Conservation (phyloP, 2,888 invertebrate species). For the Catocala sponsa region DNA sequence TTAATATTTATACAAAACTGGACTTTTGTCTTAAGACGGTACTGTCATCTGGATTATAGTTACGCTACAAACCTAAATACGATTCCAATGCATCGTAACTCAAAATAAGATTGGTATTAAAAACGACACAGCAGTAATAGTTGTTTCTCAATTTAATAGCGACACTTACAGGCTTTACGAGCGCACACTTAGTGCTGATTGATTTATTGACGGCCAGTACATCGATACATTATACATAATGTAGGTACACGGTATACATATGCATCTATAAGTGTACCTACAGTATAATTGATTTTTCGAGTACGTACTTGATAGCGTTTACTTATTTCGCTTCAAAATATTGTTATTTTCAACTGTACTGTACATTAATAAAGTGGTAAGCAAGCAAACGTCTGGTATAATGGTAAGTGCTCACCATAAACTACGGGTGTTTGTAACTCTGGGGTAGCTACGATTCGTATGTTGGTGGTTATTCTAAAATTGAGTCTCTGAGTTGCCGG, state of each 20-base stretch:
- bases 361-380: too few species aligned
- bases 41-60: constrained; percentile 25
- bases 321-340: too few species aligned
- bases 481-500: too few species aligned
- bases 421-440: too few species aligned
- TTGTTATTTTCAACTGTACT: too few species aligned
- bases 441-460: too few species aligned
- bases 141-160: constrained; percentile 24
- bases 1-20: neutral
- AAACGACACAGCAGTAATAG: constrained; percentile 18
- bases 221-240: constrained; percentile 7
- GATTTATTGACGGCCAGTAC: constrained; percentile 32
- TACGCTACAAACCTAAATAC: constrained; percentile 18
- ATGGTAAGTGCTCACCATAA: too few species aligned
- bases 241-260: neutral
- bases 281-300: too few species aligned
- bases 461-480: too few species aligned
- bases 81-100: constrained; percentile 28
- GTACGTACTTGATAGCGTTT: too few species aligned
- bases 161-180: constrained; percentile 37
- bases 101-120: constrained; percentile 34
- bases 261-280: too few species aligned
- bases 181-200: constrained; percentile 29
- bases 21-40: neutral
- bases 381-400: too few species aligned